These are phyloP conservation scores for Luperina nickerlii DNA, from an alignment of 2,888 invertebrate genomes.

Conservation along the genomic window DNA sequence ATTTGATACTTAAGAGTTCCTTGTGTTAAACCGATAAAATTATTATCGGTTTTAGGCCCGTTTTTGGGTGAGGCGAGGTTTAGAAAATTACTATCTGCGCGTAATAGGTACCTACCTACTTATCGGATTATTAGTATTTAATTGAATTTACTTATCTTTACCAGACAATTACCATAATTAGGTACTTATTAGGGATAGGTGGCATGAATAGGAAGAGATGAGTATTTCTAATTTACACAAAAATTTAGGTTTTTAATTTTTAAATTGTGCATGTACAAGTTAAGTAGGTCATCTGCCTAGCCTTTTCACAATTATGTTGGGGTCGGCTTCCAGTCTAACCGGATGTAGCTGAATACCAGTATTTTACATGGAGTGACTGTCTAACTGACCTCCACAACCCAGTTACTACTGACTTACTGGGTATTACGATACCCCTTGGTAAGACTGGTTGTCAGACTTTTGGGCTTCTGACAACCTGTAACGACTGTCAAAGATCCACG, in stretches of 20 bases:
- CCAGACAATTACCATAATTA: slow-evolving; percentile 1
- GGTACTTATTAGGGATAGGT: slow-evolving; percentile 2
- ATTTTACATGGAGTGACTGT: no score
- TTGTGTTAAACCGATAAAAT: slow-evolving; percentile 6
- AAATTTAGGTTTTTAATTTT: background rate
- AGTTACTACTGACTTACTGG: no score
- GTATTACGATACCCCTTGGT: no score
- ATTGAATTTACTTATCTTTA: slow-evolving; percentile 35
- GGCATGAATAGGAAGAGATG: background rate
- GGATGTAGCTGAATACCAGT: no score
- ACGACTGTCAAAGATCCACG: no score
- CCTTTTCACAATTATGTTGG: no score
- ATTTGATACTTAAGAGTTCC: slow-evolving; percentile 20
- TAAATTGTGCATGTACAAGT: background rate
- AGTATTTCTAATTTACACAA: background rate
- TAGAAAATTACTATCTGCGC: slow-evolving; percentile 22
- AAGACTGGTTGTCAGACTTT: no score
- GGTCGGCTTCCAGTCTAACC: no score
- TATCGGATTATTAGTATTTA: slow-evolving; percentile 40
- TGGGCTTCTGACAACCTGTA: no score
- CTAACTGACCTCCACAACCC: no score
- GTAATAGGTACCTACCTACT: background rate
- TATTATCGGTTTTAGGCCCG: slow-evolving; percentile 24
- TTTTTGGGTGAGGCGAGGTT: slow-evolving; percentile 38
- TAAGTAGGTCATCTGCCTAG: no score